Percentiles rank a stretch among this genome's conserved stretches.
These are phyloP conservation scores for Theocolax elegans DNA, from an alignment of 1,140 invertebrate genomes.

Conservation along the genomic window DNA sequence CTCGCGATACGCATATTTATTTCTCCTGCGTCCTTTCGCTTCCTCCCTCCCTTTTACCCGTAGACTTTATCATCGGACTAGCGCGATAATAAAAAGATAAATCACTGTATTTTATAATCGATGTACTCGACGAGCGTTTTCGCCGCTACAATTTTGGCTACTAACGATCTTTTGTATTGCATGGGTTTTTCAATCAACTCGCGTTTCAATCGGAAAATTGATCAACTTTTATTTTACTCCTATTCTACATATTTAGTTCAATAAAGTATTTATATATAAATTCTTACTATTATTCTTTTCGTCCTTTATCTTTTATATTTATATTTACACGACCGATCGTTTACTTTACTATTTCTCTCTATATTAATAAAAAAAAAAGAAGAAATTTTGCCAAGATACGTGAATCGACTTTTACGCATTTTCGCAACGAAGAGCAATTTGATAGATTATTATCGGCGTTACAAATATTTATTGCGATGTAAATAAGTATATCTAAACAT, in stretches of 20 bases:
- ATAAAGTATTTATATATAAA: too few relatives aligned
- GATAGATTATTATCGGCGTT: not conserved
- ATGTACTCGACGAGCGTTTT: too few relatives aligned
- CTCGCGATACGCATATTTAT: not conserved
- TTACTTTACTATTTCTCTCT: not conserved
- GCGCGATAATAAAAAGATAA: too few relatives aligned
- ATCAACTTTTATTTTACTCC: conserved; percentile 11
- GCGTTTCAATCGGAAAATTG: not conserved
- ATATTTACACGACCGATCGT: not conserved
- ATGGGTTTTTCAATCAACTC: not conserved
- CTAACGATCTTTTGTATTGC: conserved; percentile 15
- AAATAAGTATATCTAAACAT: not conserved
- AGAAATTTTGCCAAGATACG: not conserved
- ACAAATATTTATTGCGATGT: too few relatives aligned
- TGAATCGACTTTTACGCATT: not conserved
- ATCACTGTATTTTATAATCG: too few relatives aligned
- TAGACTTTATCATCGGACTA: too few relatives aligned
- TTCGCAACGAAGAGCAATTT: conserved; percentile 5
- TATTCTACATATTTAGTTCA: too few relatives aligned
- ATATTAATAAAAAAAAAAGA: not conserved
- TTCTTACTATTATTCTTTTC: not conserved
- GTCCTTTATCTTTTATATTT: not conserved
- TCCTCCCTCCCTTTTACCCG: conserved; percentile 25
- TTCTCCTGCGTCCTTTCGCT: conserved; percentile 30
- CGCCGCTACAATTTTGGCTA: too few relatives aligned